Evolutionary conservation across 2,888 invertebrate species (phyloP).

Genomic region (Leptinotarsa haldemani): DNA sequence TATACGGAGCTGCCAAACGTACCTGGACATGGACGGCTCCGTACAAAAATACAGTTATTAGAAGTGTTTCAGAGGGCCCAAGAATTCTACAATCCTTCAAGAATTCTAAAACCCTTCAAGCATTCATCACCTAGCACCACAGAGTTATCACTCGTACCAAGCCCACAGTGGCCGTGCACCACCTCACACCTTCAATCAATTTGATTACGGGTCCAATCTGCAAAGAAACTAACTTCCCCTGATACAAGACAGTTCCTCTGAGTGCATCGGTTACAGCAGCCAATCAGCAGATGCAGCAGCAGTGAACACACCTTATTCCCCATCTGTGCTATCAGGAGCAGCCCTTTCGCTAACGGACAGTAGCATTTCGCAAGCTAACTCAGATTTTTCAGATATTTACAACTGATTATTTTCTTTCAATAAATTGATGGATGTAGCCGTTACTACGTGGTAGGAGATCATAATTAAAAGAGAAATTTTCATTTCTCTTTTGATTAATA

Average conservation of each 20-base stretch:
- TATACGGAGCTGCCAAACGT: too few species aligned
- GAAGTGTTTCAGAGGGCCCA: conserved; percentile 6
- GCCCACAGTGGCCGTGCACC: conserved; percentile 1
- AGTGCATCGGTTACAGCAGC: conserved; percentile 5
- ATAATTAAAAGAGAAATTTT: too few species aligned
- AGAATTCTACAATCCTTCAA: conserved; percentile 1
- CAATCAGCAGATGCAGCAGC: neutral
- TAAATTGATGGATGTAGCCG: too few species aligned
- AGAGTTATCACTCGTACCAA: conserved; percentile 6
- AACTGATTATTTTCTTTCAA: conserved; percentile 1
- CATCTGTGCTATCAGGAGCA: neutral
- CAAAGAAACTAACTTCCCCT: neutral
- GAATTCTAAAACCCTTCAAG: neutral
- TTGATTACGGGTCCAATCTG: conserved; percentile 2
- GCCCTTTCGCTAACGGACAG: conserved; percentile 1
- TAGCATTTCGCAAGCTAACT: neutral
- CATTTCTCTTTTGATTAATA: too few species aligned
- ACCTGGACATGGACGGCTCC: conserved; percentile 3
- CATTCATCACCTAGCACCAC: neutral
- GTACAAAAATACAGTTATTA: conserved; percentile 16
- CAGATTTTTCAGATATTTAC: neutral
- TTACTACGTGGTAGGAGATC: too few species aligned
- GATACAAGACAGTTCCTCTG: neutral
- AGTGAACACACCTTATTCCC: neutral
- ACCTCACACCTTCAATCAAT: conserved; percentile 9